Evolutionary conservation across 2,888 invertebrate genomes (phyloP).

Genomic region (Ischnus inquisitorius): DNA sequence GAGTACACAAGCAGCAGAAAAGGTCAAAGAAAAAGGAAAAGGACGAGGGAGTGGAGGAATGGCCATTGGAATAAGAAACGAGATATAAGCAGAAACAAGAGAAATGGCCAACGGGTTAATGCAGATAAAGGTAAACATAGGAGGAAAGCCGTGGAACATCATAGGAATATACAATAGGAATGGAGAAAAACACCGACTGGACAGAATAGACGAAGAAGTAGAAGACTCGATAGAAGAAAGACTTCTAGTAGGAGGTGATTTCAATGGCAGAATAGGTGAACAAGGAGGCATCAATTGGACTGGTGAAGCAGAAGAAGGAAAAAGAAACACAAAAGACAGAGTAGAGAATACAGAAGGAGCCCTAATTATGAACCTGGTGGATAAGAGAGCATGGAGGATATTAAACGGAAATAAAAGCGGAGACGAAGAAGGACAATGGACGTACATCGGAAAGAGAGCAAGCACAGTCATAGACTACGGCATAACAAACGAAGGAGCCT

Average conservation of each 20-base stretch:
- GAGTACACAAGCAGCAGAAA: conserved; percentile 2
- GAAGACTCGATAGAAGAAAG: neutral
- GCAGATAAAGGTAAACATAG: neutral
- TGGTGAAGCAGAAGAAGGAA: neutral
- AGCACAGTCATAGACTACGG: conserved; percentile 28
- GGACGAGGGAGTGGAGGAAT: neutral
- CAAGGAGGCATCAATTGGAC: neutral
- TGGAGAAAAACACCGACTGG: neutral
- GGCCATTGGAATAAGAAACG: neutral
- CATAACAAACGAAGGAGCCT: neutral
- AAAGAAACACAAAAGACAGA: no score
- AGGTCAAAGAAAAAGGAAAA: neutral
- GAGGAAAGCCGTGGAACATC: conserved; percentile 24
- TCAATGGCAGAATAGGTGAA: neutral
- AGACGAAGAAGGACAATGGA: conserved; percentile 32
- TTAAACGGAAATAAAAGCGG: conserved; percentile 20
- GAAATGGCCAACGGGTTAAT: neutral
- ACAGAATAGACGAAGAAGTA: neutral
- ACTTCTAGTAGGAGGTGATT: neutral
- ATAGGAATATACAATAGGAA: neutral
- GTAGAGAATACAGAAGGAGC: neutral
- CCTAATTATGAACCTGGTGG: neutral
- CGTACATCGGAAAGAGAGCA: neutral
- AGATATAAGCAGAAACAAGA: neutral
- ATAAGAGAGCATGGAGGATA: conserved; percentile 29